Evolutionary conservation across 1,140 invertebrate genomes (phyloP).

Genomic region (Drosophila grimshawi): DNA sequence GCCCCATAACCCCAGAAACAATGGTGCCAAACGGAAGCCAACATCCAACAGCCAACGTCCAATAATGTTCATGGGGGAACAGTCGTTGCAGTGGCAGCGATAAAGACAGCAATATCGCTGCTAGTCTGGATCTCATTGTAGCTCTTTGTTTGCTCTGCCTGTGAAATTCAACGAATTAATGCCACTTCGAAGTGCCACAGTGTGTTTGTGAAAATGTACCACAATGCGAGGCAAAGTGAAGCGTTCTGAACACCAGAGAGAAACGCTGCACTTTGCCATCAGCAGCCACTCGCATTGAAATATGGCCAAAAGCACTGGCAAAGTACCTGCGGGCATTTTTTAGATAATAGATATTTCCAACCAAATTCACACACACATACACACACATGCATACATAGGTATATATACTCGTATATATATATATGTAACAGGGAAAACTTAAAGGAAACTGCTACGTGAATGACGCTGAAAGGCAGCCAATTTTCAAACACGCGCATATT

Average conservation of each 20-base stretch:
- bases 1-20: slow-evolving; percentile 68
- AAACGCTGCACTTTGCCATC: slow-evolving; percentile 63
- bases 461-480: slow-evolving; percentile 59
- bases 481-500: slow-evolving; percentile 67
- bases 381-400: background rate
- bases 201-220: slow-evolving; percentile 67
- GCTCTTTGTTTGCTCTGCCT: slow-evolving; percentile 33
- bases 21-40: slow-evolving; percentile 63
- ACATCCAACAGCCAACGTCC: slow-evolving; percentile 11
- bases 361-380: slow-evolving; percentile 25
- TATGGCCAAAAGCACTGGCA: slow-evolving; percentile 69
- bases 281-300: slow-evolving; percentile 76
- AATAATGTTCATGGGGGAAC: slow-evolving; percentile 13
- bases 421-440: slow-evolving; percentile 41
- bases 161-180: slow-evolving; percentile 71
- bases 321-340: slow-evolving; percentile 80
- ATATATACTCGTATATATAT: background rate
- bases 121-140: slow-evolving; percentile 34
- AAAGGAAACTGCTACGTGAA: slow-evolving; percentile 59
- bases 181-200: slow-evolving; percentile 68
- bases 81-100: slow-evolving; percentile 42
- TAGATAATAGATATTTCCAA: slow-evolving; percentile 74
- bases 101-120: slow-evolving; percentile 54
- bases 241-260: slow-evolving; percentile 17
- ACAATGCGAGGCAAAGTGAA: slow-evolving; percentile 52